Conservation (phyloP, 2,888 invertebrate species). For the Masnerella sp. region DNA sequence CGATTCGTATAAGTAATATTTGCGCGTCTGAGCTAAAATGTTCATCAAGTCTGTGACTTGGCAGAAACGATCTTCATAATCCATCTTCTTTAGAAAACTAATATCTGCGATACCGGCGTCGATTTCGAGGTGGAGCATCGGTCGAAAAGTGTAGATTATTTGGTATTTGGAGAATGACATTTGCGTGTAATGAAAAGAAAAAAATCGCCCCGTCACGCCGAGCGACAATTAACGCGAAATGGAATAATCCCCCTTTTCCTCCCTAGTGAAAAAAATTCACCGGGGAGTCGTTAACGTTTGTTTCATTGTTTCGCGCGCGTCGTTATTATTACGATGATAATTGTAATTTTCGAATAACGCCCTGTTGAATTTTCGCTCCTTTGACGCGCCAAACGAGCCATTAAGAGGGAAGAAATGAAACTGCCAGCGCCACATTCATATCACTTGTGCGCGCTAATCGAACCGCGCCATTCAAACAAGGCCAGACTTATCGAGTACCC, state of each 20-base stretch:
- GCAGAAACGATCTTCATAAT: slow-evolving; percentile 24
- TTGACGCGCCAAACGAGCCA: slow-evolving; percentile 64
- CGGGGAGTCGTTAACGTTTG: too few relatives aligned
- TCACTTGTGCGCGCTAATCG: slow-evolving; percentile 57
- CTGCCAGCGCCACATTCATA: slow-evolving; percentile 52
- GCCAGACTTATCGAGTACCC: slow-evolving; percentile 52
- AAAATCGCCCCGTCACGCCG: slow-evolving; percentile 72
- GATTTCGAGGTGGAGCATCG: slow-evolving; percentile 24
- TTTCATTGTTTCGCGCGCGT: too few relatives aligned
- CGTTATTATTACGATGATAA: slow-evolving; percentile 55
- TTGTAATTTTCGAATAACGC: slow-evolving; percentile 55
- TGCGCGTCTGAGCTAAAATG: too few relatives aligned
- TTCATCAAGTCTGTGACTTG: slow-evolving; percentile 21
- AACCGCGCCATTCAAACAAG: slow-evolving; percentile 39
- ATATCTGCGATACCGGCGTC: slow-evolving; percentile 14
- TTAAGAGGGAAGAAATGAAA: slow-evolving; percentile 66
- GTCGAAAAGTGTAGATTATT: slow-evolving; percentile 48
- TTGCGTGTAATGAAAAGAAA: slow-evolving; percentile 72
- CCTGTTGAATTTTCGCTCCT: slow-evolving; percentile 66
- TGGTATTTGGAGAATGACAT: slow-evolving; percentile 67
- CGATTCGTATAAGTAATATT: too few relatives aligned
- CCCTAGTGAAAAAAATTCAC: slow-evolving; percentile 51
- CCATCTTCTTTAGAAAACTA: slow-evolving; percentile 20
- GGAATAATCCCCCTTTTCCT: too few relatives aligned
- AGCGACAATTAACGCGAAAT: slow-evolving; percentile 76